Base-by-base conservation (phyloP, 1,140 invertebrate species). In the Orchesella cincta region DNA sequence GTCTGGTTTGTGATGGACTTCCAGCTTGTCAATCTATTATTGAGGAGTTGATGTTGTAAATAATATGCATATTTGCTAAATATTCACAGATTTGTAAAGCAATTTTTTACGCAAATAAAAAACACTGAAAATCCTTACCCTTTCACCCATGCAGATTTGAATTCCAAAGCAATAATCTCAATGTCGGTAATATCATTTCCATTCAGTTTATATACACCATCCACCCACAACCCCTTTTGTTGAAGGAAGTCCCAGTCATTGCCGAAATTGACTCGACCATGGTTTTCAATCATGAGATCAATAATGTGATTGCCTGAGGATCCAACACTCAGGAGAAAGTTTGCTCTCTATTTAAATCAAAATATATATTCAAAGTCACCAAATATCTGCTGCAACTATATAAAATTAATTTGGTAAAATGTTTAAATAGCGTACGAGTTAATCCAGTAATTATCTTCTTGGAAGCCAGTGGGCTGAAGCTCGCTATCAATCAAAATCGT, bases 241-340 rank as follows among this genome's bases (percentile, higher is more conserved):
- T 89, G 85, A 35, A 86, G 83, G 79, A 86, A 86, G 76, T 86
- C 83, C 3, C 83, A 70, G 2, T 86, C 84, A 1, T 74, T 34
- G 1, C 88, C 88, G 84, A 85, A 90, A 82, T 90, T 90, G 23
- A 87, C 86, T 72, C 90, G 82, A 0, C 88, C 89, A 75, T 87
- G 85, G 82, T 91, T 90, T 82, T 90, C 89, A 0, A 90, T 89
- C 1, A 91, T 74, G 36, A 90, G 84, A 76, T 90, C 88, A 29
- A 90, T 76, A 12, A 84, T 86, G 16, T 78, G 79, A 18, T 54
- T 72, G 23, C 57, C 79, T 23, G 83, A 84, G 70, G 80, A 75
- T 54, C 78, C 52, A 14, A 77, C 33, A 35, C 67, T 57, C 1
- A 78, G 20, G 71, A 67, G 29, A 8, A 67, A 33, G 29, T 67